These are phyloP conservation scores for human (Homo sapiens) DNA, from an alignment of 2,113 vertebrate genomes.

Conservation along the genomic window GRCh38 chr12:45036001-45036500, in stretches of 20 bases:
- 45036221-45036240: constrained; percentile 51
- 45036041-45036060: constrained; percentile 92
- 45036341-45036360: background rate
- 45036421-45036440: background rate
- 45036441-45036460: background rate
- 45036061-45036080: constrained; percentile 89
- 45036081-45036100: constrained; percentile 88
- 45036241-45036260: constrained; percentile 66
- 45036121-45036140: constrained; percentile 81
- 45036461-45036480: fast-evolving
- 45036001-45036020: constrained; percentile 98
- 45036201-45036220: constrained; percentile 16
- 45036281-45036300: constrained; percentile 62
- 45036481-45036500: background rate
- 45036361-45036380: constrained; percentile 22
- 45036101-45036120: constrained; percentile 90
- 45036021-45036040: constrained; percentile 91
- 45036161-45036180: constrained; percentile 68
- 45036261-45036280: constrained; percentile 48
- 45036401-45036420: background rate
- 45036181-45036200: constrained; percentile 68
- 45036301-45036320: background rate
- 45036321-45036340: background rate
- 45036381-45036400: background rate
- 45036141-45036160: constrained; percentile 77